phyloP scores from a whole-genome alignment of 2,113 vertebrate species.

The Aptenodytes patagonicus region DNA sequence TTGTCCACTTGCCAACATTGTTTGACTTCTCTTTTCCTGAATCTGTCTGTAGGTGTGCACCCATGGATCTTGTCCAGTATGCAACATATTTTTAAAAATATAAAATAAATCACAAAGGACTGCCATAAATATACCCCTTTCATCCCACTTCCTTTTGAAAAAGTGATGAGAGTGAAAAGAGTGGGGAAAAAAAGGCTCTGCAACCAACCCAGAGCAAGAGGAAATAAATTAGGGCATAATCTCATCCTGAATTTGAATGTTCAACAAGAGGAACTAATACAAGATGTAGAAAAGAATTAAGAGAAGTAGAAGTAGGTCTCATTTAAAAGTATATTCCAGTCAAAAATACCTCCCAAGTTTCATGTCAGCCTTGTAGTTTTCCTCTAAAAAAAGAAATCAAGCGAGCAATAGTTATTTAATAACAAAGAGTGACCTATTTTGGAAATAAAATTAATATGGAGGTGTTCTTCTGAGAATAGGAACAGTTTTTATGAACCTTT shows the following conservation, averaged over 20 bases:
- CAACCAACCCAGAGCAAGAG: not conserved
- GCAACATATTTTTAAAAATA: not conserved
- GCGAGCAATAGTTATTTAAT: not conserved
- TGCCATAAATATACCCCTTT: not conserved
- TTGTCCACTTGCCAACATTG: not conserved
- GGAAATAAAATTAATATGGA: conserved; percentile 1
- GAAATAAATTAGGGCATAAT: not conserved
- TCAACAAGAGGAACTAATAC: not conserved
- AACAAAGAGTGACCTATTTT: conserved; percentile 39
- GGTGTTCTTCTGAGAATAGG: not conserved
- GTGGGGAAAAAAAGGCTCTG: not conserved
- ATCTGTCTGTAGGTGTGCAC: not conserved
- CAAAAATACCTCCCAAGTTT: conserved; percentile 29
- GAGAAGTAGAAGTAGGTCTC: conserved; percentile 28
- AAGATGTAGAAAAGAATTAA: not conserved
- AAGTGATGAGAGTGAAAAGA: not conserved
- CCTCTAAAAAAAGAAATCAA: conserved; percentile 28
- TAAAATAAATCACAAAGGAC: not conserved
- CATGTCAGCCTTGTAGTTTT: not conserved
- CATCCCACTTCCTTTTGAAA: not conserved
- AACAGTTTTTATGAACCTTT: not conserved
- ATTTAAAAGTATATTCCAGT: conserved; percentile 25
- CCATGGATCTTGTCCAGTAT: not conserved
- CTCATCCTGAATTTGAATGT: not conserved
- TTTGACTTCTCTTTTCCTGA: not conserved